Base-by-base conservation (phyloP, 2,888 invertebrate genomes). In the Tetragonisca angustula region DNA sequence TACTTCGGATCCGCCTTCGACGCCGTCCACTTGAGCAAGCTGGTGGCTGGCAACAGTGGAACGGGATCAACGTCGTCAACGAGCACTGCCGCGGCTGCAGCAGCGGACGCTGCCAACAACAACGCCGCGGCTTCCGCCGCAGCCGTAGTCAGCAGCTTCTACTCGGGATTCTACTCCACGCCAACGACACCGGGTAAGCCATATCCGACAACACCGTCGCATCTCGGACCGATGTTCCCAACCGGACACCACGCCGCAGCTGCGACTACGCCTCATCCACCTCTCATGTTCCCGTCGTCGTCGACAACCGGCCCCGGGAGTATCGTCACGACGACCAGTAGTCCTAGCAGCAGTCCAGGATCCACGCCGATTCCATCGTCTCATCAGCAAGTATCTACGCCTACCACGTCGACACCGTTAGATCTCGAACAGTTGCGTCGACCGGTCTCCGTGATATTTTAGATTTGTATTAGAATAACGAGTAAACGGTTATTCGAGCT, bases 1-100 rank as follows among this genome's bases (percentile, higher is more conserved):
- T 97, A 97, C 94, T 97, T 97, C 94, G 97, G 97, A 71, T 97
- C 97, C 49, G 96, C 97, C 70, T 96, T 97, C 94, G 97, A 96
- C 94, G 96, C 96, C 83, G 95, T 96, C 81, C 96, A 96, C 93
- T 96, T 96, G 94, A 96, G 95, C 89, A 97, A 96, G 93, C 94
- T 96, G 87, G 96, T 96, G 93, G 86, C 91, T 5, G 79, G 82
- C 9, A 89, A 92, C 92, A 85, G 84, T 81, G 83, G 72, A 6
- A 71, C 56, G 0, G 73, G 86, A 83, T 87, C 82, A 32, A 27
- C 93, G 95, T 94, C 93, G 95, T 94, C 95, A 94, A 94, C 95
- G 94, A 76, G 94, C 79, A 89, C 89, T 43, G 95, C 95, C 72
- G 89, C 89, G 52, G 95, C 95, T 94, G 95, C 87, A 6, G 89